phyloP scores from a whole-genome alignment of 2,797 vertebrate genomes.

The Sphenopsis melanotis region DNA sequence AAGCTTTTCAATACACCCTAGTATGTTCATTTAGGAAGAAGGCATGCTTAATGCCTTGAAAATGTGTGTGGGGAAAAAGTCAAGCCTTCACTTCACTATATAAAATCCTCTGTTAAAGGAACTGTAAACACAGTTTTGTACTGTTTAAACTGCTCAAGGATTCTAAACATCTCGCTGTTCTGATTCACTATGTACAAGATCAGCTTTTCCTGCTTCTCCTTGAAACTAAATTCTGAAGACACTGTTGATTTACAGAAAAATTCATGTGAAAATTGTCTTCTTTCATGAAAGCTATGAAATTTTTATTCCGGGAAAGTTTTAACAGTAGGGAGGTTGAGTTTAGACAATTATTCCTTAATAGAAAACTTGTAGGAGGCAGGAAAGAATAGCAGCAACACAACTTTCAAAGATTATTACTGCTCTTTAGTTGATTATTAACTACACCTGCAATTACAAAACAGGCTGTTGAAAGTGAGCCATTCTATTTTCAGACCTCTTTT shows the following conservation, averaged over 20 bases:
- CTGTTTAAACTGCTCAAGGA: background rate
- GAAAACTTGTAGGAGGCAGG: background rate
- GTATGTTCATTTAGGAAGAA: background rate
- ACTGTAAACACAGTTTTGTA: background rate
- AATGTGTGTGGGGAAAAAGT: fast-evolving
- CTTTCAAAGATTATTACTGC: background rate
- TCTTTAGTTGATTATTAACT: constrained; percentile 21
- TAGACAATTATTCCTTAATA: background rate
- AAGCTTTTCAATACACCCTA: background rate
- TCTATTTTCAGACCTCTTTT: background rate
- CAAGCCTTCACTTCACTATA: background rate
- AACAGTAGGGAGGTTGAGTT: background rate
- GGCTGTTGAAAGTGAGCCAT: background rate
- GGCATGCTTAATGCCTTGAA: background rate
- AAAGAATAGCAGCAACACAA: background rate
- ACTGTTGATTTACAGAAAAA: background rate
- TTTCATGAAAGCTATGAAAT: background rate
- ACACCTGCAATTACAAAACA: background rate
- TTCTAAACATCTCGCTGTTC: background rate
- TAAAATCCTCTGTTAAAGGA: background rate
- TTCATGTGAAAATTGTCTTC: background rate
- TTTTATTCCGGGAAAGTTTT: background rate
- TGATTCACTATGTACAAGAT: background rate
- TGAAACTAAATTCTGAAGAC: background rate
- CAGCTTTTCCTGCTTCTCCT: background rate